phyloP scores from a whole-genome alignment of 2,888 invertebrate species.

The Hyposoter dolosus region DNA sequence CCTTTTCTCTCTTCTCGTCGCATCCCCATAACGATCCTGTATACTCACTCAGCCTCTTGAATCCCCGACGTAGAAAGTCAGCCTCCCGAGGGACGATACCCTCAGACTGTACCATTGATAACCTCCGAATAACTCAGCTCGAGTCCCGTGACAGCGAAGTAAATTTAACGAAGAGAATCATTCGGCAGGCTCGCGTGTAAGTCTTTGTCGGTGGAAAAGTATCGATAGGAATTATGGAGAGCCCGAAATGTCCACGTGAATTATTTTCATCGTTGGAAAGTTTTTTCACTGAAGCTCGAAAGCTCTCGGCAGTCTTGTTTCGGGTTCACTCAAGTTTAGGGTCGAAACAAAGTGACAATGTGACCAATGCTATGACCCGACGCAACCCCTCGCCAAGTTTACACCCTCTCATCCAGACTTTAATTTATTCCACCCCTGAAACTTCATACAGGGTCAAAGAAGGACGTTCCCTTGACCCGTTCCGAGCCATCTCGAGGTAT shows the following conservation, averaged over 20 bases:
- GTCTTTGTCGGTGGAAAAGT: no score
- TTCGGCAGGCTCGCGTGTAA: not conserved
- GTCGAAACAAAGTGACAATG: not conserved
- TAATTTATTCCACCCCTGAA: conserved; percentile 11
- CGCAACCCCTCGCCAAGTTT: not conserved
- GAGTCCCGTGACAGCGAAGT: not conserved
- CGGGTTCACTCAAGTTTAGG: not conserved
- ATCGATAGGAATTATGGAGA: not conserved
- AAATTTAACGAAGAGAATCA: not conserved
- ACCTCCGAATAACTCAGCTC: conserved; percentile 9
- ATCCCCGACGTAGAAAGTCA: not conserved
- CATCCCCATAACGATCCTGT: not conserved
- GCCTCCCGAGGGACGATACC: conserved; percentile 2
- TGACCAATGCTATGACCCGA: conserved; percentile 5
- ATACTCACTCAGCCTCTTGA: not conserved
- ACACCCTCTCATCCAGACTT: conserved; percentile 8
- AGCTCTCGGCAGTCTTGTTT: not conserved
- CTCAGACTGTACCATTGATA: conserved; percentile 9
- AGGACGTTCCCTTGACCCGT: not conserved
- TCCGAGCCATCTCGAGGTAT: not conserved
- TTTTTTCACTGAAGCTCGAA: not conserved
- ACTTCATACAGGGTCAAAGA: conserved; percentile 10
- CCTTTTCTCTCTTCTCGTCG: not conserved
- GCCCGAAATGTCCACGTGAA: not conserved
- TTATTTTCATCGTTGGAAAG: not conserved